phyloP scores from a whole-genome alignment of 2,797 vertebrate species.

The Masticophis lateralis region DNA sequence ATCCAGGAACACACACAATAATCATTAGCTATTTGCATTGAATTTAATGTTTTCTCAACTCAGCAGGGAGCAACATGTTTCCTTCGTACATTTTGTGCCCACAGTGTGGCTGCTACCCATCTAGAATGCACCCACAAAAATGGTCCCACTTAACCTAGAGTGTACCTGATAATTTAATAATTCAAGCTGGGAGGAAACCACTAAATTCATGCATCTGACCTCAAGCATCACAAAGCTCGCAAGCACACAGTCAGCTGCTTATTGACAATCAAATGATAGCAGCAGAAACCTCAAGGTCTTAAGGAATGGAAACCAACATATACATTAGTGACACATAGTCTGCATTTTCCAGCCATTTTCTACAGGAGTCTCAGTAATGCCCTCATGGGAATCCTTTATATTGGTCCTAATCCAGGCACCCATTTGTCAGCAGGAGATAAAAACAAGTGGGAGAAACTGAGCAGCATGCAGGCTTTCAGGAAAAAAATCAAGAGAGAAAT shows the following conservation, averaged over 20 bases:
- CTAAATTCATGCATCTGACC: background rate
- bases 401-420: background rate
- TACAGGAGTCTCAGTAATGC: background rate
- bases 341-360: background rate
- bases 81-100: background rate
- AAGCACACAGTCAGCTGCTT: background rate
- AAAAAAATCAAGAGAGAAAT: constrained; percentile 14
- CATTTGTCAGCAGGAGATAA: background rate
- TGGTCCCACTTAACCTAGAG: constrained; percentile 9
- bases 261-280: background rate
- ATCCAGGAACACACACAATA: background rate
- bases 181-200: background rate
- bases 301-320: background rate
- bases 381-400: background rate
- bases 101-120: constrained; percentile 18
- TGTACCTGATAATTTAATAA: background rate
- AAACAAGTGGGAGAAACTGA: constrained; percentile 24
- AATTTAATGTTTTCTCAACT: background rate
- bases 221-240: background rate
- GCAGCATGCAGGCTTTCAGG: background rate
- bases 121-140: background rate
- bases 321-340: background rate
- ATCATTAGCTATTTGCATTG: background rate
- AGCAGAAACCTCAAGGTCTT: background rate
- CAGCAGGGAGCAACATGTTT: background rate